Percentiles rank a stretch among this genome's conserved stretches.
Conservation (phyloP, 2,888 invertebrate species). For the Zhuqinia jingwanae region DNA sequence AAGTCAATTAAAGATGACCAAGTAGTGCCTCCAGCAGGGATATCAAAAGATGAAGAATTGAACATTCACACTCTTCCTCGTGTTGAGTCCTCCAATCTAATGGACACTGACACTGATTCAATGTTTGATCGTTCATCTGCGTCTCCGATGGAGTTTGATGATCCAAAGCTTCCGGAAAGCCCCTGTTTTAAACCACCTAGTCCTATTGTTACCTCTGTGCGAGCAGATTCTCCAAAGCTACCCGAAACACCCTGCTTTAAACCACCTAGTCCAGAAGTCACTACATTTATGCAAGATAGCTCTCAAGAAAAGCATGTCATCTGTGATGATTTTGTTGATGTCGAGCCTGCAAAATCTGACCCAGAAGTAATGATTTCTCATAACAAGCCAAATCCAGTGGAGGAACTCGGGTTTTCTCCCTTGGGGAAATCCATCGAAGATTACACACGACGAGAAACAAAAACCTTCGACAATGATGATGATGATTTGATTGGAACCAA, state of each 20-base stretch:
- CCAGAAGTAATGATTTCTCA: conserved; percentile 55
- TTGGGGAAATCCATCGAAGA: conserved; percentile 40
- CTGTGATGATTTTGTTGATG: background rate
- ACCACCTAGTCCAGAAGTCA: conserved; percentile 65
- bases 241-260: conserved; percentile 67
- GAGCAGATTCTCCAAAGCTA: conserved; percentile 57
- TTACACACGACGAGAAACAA: conserved; percentile 73
- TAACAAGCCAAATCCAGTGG: conserved; percentile 4
- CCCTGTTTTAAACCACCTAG: conserved; percentile 59
- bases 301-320: background rate
- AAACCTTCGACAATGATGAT: conserved; percentile 67
- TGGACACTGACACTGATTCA: conserved; percentile 25
- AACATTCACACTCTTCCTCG: background rate
- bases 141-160: conserved; percentile 50
- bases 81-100: background rate
- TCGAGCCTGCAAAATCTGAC: conserved; percentile 45
- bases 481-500: conserved; percentile 47
- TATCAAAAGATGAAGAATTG: conserved; percentile 46
- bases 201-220: conserved; percentile 36
- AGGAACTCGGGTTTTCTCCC: background rate
- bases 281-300: background rate
- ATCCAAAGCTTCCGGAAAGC: conserved; percentile 48
- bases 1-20: conserved; percentile 59
- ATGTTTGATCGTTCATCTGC: conserved; percentile 13
- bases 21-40: conserved; percentile 71